Evolutionary conservation across 2,797 vertebrate species (phyloP).

Genomic region (Pangasius krempfi): DNA sequence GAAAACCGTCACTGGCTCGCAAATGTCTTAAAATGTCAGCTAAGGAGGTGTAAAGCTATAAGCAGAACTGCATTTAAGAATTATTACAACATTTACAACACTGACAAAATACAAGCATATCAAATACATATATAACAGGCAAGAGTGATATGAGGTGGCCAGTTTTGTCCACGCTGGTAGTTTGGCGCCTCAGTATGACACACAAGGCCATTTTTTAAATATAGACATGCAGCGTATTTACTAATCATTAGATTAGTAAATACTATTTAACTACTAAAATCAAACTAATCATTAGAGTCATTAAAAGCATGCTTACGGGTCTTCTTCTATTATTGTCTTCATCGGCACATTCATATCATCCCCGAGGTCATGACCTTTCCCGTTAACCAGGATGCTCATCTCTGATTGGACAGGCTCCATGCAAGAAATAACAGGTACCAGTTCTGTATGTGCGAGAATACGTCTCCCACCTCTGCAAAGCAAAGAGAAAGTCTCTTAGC

Average conservation of each 20-base stretch:
- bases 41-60: neutral
- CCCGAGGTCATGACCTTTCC: slow-evolving; percentile 75
- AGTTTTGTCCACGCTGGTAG: neutral
- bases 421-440: slow-evolving; percentile 30
- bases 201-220: slow-evolving; percentile 2
- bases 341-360: slow-evolving; percentile 69
- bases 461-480: slow-evolving; percentile 44
- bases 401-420: slow-evolving; percentile 85
- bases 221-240: neutral
- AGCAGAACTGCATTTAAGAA: neutral
- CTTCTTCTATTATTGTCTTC: slow-evolving; percentile 69
- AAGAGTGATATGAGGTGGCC: neutral
- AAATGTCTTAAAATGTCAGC: neutral
- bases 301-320: slow-evolving; percentile 71
- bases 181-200: neutral
- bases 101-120: neutral
- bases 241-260: too few species aligned
- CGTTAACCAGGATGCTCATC: slow-evolving; percentile 89
- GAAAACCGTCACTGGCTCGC: neutral
- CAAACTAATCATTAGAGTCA: neutral
- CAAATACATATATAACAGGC: neutral
- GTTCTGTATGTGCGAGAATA: slow-evolving; percentile 32
- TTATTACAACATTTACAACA: neutral
- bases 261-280: too few species aligned
- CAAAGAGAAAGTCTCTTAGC: neutral